Percentiles rank a stretch among this genome's conserved stretches.
These are phyloP conservation scores for Cheirogaleus medius DNA, from an alignment of 2,113 vertebrate species.

Conservation along the genomic window DNA sequence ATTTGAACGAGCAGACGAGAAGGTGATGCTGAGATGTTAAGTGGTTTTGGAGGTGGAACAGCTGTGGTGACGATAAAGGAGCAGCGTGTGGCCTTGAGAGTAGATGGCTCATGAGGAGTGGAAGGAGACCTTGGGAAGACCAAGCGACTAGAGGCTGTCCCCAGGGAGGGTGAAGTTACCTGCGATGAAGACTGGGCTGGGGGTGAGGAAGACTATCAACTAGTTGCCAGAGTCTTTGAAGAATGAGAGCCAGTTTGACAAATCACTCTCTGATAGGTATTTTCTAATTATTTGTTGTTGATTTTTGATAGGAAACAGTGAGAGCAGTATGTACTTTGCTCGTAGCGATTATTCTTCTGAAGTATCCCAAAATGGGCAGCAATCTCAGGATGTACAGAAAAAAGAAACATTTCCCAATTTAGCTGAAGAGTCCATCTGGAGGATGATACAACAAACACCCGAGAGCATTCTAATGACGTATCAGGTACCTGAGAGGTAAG, in stretches of 20 bases:
- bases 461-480: constrained; percentile 90
- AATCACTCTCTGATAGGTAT: background rate
- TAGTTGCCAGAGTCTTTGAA: background rate
- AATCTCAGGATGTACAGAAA: constrained; percentile 62
- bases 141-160: background rate
- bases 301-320: constrained; percentile 81
- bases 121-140: background rate
- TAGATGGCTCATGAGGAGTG: rapidly evolving
- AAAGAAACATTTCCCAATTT: constrained; percentile 72
- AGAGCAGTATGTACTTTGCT: constrained; percentile 89
- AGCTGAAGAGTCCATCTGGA: constrained; percentile 87
- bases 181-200: rapidly evolving
- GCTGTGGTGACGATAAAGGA: background rate
- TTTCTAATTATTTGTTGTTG: background rate
- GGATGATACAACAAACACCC: constrained; percentile 86
- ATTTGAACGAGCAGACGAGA: background rate
- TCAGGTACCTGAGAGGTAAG: constrained; percentile 91
- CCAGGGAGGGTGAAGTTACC: background rate
- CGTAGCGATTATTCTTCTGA: constrained; percentile 87
- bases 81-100: rapidly evolving
- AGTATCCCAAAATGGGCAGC: constrained; percentile 79
- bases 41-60: background rate
- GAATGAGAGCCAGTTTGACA: background rate
- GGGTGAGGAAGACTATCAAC: no score
- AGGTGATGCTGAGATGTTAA: background rate